Evolutionary conservation across 2,797 vertebrate genomes (phyloP), one percentile per base, ranked within the genome.

Genomic region (Ctenochaetus hawaiiensis): DNA sequence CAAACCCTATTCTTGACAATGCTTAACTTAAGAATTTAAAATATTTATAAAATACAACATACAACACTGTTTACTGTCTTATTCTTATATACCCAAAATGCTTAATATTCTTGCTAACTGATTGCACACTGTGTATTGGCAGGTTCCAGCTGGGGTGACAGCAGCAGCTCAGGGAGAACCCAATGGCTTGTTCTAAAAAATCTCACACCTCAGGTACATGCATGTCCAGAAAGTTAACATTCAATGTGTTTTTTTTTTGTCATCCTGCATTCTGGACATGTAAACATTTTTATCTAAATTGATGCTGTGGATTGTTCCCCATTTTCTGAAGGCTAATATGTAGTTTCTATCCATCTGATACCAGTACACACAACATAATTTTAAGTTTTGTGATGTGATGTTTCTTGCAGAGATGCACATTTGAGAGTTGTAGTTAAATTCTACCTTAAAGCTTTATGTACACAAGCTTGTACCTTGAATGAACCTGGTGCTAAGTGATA

Each of bases 131-230:
- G 2, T 78, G 52, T 53, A 6, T 85, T 43, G 10, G 8, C 66
- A 99, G 98, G 98, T 91, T 97, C 98, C 84, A 96, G 96, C 93
- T 99, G 98, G 98, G 95, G 96, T 88, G 98, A 99, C 93, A 96
- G 96, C 96, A 97, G 97, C 97, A 97, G 97, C 97, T 99, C 98
- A 97, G 98, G 96, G 95, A 98, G 98, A 98, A 97, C 95, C 87
- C 98, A 98, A 94, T 99, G 97, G 97, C 98, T 99, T 75, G 97
- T 99, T 95, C 96, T 99, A 52, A 99, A 99, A 92, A 99, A 99
- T 97, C 98, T 99, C 92, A 99, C 98, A 94, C 98, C 98, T 97
- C 98, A 99, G 97, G 98, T 99, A 91, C 52, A 30, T 1, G 1
- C 14, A 53, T 34, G 6, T 4, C 20, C 30, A 10, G 2, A 22